These are phyloP conservation scores for Liodrosophila aerea DNA, from an alignment of 2,888 invertebrate genomes.

Conservation along the genomic window DNA sequence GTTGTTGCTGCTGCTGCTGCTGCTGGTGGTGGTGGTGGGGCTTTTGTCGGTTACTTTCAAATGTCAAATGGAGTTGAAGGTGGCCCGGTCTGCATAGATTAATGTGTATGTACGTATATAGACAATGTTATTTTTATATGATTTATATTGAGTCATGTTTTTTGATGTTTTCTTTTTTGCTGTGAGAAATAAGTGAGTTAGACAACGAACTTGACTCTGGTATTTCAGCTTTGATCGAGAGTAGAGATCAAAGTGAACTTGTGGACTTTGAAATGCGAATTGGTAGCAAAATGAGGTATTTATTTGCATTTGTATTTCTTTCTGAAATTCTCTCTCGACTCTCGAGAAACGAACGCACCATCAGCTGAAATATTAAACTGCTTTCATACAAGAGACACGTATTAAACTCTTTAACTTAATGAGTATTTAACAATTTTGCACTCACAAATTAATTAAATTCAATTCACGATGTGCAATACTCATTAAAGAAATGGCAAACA, in stretches of 20 bases:
- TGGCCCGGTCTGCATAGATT: conserved; percentile 54
- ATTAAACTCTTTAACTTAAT: conserved; percentile 2
- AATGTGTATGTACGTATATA: conserved; percentile 23
- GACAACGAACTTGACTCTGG: conserved; percentile 59
- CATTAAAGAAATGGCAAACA: conserved; percentile 69
- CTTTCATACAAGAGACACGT: conserved; percentile 16
- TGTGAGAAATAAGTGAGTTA: conserved; percentile 56
- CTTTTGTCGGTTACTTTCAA: conserved; percentile 62
- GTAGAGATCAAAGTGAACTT: conserved; percentile 20
- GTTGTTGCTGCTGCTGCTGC: conserved; percentile 16
- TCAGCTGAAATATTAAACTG: conserved; percentile 12
- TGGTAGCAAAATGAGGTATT: neutral
- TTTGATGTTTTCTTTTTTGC: conserved; percentile 13
- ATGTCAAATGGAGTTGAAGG: conserved; percentile 74
- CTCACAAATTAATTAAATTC: conserved; percentile 66
- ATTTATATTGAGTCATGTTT: conserved; percentile 68
- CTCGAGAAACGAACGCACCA: too few species aligned
- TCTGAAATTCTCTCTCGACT: too few species aligned
- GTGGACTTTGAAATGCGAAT: conserved; percentile 17
- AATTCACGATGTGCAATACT: conserved; percentile 66
- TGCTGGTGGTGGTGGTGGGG: conserved; percentile 12
- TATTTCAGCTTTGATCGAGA: conserved; percentile 21
- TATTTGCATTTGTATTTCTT: too few species aligned
- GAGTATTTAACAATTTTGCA: conserved; percentile 33
- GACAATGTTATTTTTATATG: conserved; percentile 42